Conservation (phyloP, 2,888 invertebrate genomes). For the Aplocera efformata region DNA sequence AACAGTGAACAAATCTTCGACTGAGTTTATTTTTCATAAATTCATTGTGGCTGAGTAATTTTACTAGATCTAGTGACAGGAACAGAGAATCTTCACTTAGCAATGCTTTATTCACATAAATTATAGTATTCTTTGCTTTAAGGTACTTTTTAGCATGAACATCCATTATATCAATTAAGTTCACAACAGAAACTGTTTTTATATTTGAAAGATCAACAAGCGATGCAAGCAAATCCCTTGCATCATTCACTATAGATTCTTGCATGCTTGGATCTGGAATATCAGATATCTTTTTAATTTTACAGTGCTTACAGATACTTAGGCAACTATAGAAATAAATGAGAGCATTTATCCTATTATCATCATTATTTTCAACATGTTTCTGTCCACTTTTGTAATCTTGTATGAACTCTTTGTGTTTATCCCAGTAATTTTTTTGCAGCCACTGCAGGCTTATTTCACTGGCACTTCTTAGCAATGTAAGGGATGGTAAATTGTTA, state of each 20-base stretch:
- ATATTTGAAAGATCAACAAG: slow-evolving; percentile 51
- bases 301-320: slow-evolving; percentile 60
- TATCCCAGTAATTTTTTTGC: slow-evolving; percentile 83
- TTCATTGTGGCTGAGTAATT: slow-evolving; percentile 42
- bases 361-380: slow-evolving; percentile 37
- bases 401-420: slow-evolving; percentile 70
- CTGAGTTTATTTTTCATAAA: slow-evolving; percentile 42
- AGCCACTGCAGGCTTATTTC: slow-evolving; percentile 85
- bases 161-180: slow-evolving; percentile 48
- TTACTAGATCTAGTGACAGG: slow-evolving; percentile 55
- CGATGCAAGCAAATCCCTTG: slow-evolving; percentile 54
- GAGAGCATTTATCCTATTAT: slow-evolving; percentile 49
- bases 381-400: slow-evolving; percentile 60
- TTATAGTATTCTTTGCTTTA: slow-evolving; percentile 37
- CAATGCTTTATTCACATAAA: slow-evolving; percentile 47
- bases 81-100: slow-evolving; percentile 58
- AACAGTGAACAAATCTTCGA: slow-evolving; percentile 60
- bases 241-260: slow-evolving; percentile 58
- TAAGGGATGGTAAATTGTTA: slow-evolving; percentile 83
- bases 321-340: slow-evolving; percentile 62
- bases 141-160: slow-evolving; percentile 47
- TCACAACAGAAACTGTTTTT: slow-evolving; percentile 49
- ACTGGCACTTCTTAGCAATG: slow-evolving; percentile 82
- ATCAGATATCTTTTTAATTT: slow-evolving; percentile 59
- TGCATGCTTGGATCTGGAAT: slow-evolving; percentile 55